Percentiles rank a stretch among this genome's conserved stretches.
These are phyloP conservation scores for Archegozetes longisetosus DNA, from an alignment of 1,140 invertebrate species.

Conservation along the genomic window DNA sequence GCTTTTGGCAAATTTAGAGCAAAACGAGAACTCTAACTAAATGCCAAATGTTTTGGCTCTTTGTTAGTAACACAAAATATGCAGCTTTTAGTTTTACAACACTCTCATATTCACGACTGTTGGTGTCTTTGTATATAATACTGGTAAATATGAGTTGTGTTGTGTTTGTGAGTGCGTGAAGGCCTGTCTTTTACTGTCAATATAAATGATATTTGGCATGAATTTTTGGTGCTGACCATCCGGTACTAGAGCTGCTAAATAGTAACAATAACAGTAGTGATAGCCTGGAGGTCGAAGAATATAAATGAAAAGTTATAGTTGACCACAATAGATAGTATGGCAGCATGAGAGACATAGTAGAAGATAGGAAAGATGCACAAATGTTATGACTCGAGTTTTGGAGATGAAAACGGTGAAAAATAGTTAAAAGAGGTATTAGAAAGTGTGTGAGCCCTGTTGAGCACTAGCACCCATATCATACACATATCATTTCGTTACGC, in stretches of 20 bases:
- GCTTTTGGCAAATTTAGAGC: not conserved
- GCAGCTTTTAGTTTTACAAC: not conserved
- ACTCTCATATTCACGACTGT: not conserved
- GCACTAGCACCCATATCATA: slow-evolving; percentile 6
- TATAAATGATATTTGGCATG: not conserved
- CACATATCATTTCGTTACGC: slow-evolving; percentile 1
- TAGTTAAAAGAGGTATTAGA: no score
- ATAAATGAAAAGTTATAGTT: not conserved
- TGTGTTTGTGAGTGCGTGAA: not conserved
- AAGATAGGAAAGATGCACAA: not conserved
- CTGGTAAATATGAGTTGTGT: not conserved
- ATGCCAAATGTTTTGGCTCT: not conserved
- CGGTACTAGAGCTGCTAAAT: not conserved
- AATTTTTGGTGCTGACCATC: not conserved
- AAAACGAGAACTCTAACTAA: not conserved
- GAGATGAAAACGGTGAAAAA: no score
- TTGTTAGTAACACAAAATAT: not conserved
- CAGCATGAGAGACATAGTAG: not conserved
- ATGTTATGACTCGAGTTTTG: no score
- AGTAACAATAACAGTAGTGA: not conserved
- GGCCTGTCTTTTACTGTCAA: not conserved
- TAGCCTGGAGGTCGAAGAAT: not conserved
- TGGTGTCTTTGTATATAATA: not conserved
- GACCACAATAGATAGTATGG: not conserved
- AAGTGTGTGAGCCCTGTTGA: not conserved